These are phyloP conservation scores for Caradrina kadenii DNA, from an alignment of 2,888 invertebrate genomes.

Conservation along the genomic window DNA sequence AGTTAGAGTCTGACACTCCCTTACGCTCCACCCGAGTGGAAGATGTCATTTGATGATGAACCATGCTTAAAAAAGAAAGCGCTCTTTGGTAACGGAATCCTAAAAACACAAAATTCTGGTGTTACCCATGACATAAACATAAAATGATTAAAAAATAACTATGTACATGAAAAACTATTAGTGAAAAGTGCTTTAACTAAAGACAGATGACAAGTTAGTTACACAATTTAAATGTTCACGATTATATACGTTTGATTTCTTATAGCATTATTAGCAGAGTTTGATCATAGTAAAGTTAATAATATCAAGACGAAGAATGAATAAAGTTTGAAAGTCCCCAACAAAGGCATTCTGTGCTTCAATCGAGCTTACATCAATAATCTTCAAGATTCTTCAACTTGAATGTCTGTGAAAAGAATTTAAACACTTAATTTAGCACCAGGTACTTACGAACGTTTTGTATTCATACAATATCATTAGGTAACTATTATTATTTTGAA, in stretches of 20 bases:
- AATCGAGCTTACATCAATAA: conserved; percentile 53
- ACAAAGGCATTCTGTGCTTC: conserved; percentile 38
- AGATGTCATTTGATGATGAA: no score
- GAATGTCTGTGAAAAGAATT: conserved; percentile 26
- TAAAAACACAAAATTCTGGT: no score
- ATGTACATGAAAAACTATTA: conserved; percentile 18
- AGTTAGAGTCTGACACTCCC: no score
- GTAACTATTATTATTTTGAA: conserved; percentile 6
- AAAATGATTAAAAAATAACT: conserved; percentile 9
- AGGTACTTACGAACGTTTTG: conserved; percentile 12
- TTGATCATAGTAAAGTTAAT: conserved; percentile 27
- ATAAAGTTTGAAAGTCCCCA: conserved; percentile 38
- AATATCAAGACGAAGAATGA: conserved; percentile 40
- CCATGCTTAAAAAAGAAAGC: no score
- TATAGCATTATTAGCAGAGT: conserved; percentile 28
- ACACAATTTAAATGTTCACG: background rate
- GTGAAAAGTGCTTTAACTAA: background rate
- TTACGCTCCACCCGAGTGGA: no score
- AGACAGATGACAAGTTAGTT: no score
- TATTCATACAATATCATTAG: background rate
- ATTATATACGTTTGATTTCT: conserved; percentile 5
- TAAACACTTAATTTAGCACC: conserved; percentile 25
- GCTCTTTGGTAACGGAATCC: no score
- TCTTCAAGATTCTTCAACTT: conserved; percentile 44
- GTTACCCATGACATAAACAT: background rate